Conservation (phyloP, 2,113 vertebrate genomes). For the Chaetodon trifascialis region DNA sequence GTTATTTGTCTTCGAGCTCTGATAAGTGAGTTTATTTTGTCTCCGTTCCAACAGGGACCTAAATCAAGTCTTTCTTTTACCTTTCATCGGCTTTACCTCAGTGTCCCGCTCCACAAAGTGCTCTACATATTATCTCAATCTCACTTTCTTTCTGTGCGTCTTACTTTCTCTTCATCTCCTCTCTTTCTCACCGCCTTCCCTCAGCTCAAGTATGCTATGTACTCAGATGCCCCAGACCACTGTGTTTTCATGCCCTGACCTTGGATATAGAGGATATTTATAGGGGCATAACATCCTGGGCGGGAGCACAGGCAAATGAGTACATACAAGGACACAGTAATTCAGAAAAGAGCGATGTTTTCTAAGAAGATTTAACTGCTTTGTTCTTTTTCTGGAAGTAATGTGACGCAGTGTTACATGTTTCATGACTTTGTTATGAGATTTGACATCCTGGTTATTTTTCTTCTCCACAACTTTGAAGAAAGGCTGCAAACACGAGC, state of each 20-base stretch:
- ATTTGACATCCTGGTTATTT: not conserved
- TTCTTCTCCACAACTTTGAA: not conserved
- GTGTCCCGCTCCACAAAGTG: not conserved
- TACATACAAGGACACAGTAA: constrained; percentile 33
- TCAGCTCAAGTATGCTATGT: too few relatives aligned
- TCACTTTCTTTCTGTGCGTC: constrained; percentile 6
- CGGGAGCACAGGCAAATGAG: not conserved
- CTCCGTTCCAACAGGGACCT: constrained; percentile 34
- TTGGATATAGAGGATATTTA: constrained; percentile 35
- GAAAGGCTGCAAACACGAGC: not conserved
- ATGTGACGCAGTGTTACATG: not conserved
- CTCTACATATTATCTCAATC: constrained; percentile 24
- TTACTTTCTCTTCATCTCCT: not conserved
- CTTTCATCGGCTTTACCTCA: constrained; percentile 51
- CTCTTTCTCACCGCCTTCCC: too few relatives aligned
- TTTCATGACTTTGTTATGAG: not conserved
- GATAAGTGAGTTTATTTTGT: constrained; percentile 62
- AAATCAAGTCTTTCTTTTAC: constrained; percentile 14
- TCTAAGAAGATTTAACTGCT: not conserved
- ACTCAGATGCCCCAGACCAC: not conserved
- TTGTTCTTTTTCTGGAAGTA: not conserved
- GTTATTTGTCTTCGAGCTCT: constrained; percentile 48
- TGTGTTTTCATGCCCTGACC: constrained; percentile 45
- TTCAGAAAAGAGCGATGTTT: not conserved
- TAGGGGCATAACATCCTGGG: constrained; percentile 34